These are phyloP conservation scores for Peromyscus nudipes DNA, from an alignment of 2,797 vertebrate genomes.

Conservation along the genomic window DNA sequence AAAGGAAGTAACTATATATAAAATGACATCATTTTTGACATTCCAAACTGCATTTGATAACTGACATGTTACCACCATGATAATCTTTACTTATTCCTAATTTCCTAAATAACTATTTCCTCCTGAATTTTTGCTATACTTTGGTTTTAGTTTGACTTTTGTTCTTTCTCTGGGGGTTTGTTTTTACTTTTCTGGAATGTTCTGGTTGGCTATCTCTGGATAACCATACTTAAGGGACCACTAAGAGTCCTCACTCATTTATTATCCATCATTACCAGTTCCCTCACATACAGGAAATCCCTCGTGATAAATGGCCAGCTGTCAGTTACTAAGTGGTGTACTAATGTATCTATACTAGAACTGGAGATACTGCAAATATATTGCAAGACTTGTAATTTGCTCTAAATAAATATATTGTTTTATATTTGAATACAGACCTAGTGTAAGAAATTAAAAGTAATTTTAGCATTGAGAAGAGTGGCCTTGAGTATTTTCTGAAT, in stretches of 20 bases:
- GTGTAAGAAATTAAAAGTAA: background rate
- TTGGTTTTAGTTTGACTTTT: constrained; percentile 1
- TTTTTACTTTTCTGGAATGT: background rate
- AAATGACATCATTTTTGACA: background rate
- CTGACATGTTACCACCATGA: background rate
- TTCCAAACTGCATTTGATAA: background rate
- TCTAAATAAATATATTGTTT: background rate
- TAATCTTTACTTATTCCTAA: background rate
- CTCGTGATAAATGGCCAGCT: constrained; percentile 37
- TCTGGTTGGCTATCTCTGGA: background rate
- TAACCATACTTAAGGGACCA: background rate
- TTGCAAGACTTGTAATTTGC: background rate
- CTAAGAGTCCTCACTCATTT: background rate
- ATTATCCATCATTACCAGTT: constrained; percentile 36
- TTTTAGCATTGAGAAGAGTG: background rate
- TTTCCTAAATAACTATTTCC: background rate
- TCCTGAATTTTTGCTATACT: background rate
- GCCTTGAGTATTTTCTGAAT: background rate
- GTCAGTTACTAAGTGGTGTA: constrained; percentile 28
- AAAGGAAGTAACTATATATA: background rate
- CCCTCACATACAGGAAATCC: constrained; percentile 41
- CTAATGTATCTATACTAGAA: background rate
- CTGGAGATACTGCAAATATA: background rate
- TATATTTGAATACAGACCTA: background rate
- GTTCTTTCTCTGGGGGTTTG: background rate